These are phyloP conservation scores for Epinephelus cyanopodus DNA, from an alignment of 2,113 vertebrate species.

Conservation along the genomic window DNA sequence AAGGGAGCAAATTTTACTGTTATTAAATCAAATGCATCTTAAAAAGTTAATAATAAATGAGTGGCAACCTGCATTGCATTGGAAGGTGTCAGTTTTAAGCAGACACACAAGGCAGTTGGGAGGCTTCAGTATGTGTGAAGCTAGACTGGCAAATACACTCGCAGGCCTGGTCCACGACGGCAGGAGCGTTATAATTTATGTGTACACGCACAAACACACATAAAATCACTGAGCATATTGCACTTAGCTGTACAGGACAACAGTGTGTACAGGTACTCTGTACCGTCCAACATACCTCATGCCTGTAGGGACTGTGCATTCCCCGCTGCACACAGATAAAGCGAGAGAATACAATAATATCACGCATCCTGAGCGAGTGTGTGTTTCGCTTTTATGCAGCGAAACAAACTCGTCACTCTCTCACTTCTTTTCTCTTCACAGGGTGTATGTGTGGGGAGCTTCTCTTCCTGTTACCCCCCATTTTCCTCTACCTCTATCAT, in stretches of 20 bases:
- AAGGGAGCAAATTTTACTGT: slow-evolving; percentile 13
- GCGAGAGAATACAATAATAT: slow-evolving; percentile 23
- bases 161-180: slow-evolving; percentile 3
- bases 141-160: background rate
- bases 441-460: background rate
- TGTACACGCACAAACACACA: slow-evolving; percentile 15
- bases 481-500: background rate
- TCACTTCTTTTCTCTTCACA: background rate
- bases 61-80: slow-evolving; percentile 30
- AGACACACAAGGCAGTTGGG: slow-evolving; percentile 37
- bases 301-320: background rate
- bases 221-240: slow-evolving; percentile 68
- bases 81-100: slow-evolving; percentile 20
- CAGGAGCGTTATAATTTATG: slow-evolving; percentile 9
- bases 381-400: slow-evolving; percentile 24
- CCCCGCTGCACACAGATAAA: slow-evolving; percentile 24
- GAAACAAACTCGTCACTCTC: slow-evolving; percentile 11
- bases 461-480: background rate
- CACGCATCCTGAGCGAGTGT: slow-evolving; percentile 52
- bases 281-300: slow-evolving; percentile 20
- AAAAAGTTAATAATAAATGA: slow-evolving; percentile 6
- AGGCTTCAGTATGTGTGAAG: slow-evolving; percentile 5
- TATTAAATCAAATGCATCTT: slow-evolving; percentile 37
- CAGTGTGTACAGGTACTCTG: slow-evolving; percentile 16
- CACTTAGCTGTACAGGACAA: slow-evolving; percentile 60